A percentile compares a stretch with the other conserved stretches of the same genome.
phyloP scores from a whole-genome alignment of 92 coral and sea anemone genomes.

The Actinernus sp. region DNA sequence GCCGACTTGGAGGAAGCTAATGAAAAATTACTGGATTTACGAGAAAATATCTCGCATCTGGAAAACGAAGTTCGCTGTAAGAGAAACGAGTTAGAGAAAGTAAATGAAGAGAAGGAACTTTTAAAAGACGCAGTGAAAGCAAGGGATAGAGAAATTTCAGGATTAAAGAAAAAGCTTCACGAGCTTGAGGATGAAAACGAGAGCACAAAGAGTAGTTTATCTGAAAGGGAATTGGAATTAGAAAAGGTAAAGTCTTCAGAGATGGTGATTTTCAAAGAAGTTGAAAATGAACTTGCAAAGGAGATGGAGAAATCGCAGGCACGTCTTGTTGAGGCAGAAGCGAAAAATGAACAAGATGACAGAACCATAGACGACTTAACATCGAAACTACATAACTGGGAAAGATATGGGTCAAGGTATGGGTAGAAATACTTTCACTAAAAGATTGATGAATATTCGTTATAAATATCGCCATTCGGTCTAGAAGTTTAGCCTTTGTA shows the following conservation, averaged over 20 bases:
- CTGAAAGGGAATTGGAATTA: constrained; percentile 5
- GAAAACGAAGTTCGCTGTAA: constrained; percentile 47
- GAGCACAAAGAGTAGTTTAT: background rate
- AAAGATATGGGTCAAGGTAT: no score
- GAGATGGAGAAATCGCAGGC: constrained; percentile 18
- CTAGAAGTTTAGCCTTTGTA: no score
- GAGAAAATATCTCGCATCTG: constrained; percentile 29
- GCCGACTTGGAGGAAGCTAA: constrained; percentile 42
- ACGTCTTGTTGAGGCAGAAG: constrained; percentile 24
- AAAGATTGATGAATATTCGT: no score
- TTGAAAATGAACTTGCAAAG: constrained; percentile 31
- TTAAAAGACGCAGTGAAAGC: constrained; percentile 54
- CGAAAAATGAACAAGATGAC: constrained; percentile 46
- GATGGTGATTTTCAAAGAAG: constrained; percentile 2
- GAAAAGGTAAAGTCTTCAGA: constrained; percentile 7
- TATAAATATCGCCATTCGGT: no score
- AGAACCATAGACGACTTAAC: constrained; percentile 48
- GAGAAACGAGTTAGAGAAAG: constrained; percentile 36
- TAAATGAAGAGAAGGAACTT: constrained; percentile 25
- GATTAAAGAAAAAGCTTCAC: constrained; percentile 31
- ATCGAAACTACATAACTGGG: constrained; percentile 70
- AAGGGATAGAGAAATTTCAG: constrained; percentile 60
- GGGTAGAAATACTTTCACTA: no score
- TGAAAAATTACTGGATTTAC: constrained; percentile 24
- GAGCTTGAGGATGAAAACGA: constrained; percentile 34